These are phyloP conservation scores for Gadopsis bispinosus DNA, from an alignment of 2,797 vertebrate genomes.

Conservation along the genomic window DNA sequence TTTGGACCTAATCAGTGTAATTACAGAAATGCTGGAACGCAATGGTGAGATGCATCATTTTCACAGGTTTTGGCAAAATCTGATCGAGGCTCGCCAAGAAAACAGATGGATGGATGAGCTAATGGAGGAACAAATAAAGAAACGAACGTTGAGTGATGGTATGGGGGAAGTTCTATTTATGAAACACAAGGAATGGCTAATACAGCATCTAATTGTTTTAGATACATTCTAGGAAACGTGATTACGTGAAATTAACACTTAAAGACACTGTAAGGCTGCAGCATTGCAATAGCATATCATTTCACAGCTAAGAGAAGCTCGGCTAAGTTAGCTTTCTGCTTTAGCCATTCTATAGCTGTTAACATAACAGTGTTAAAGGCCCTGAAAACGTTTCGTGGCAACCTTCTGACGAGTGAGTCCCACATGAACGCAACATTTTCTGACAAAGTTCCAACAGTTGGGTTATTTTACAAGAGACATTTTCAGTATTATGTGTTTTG, in stretches of 20 bases:
- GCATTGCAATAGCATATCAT: not conserved
- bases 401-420: not conserved
- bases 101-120: slow-evolving; percentile 70
- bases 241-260: not conserved
- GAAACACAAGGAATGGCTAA: slow-evolving; percentile 17
- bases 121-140: slow-evolving; percentile 69
- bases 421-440: not conserved
- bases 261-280: not conserved
- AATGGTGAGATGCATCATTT: slow-evolving; percentile 73
- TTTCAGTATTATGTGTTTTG: not conserved
- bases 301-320: not conserved
- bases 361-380: not conserved
- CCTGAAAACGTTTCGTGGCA: not conserved
- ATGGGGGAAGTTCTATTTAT: slow-evolving; percentile 35
- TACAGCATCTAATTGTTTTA: not conserved
- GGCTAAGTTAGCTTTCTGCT: not conserved
- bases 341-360: not conserved
- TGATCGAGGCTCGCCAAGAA: slow-evolving; percentile 65
- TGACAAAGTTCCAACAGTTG: not conserved
- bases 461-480: not conserved
- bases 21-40: slow-evolving; percentile 72
- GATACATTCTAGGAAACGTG: not conserved
- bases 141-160: slow-evolving; percentile 49
- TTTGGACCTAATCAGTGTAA: slow-evolving; percentile 76
- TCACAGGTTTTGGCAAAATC: slow-evolving; percentile 73